Evolutionary conservation across 1,140 invertebrate genomes (phyloP), one percentile per base, ranked within the genome.

Genomic region (Proctacanthus coquilletti): DNA sequence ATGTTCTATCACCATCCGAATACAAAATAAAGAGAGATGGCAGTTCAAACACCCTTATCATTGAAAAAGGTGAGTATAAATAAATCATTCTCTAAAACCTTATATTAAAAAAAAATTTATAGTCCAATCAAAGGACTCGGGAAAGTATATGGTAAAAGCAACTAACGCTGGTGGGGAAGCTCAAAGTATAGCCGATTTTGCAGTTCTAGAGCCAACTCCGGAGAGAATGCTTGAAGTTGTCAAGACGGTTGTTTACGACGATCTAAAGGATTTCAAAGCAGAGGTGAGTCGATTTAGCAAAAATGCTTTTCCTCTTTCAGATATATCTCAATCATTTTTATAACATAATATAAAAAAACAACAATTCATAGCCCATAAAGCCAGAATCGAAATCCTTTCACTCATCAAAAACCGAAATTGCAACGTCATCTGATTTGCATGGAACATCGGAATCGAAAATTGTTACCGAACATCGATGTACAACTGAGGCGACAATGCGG

Each of bases 121-220:
- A 57, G 54, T 51, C 14, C 61, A 68, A 42, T 62, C 70, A 18
- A 62, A 63, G 25, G 71, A 84, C 48, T 70, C 69, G 36, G 80
- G 80, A 30, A 74, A 77, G 47, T 84, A 80, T 47, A 79, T 74
- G 68, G 77, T 78, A 10, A 64, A 66, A 36, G 80, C 80, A 4
- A 66, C 68, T 1, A 84, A 84, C 60, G 63, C 70, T 23, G 79
- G 76, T 11, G 81, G 81, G 4, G 77, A 83, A 60, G 77, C 80
- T 18, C 73, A 77, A 51, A 80, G 78, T 52, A 74, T 77, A 41
- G 80, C 80, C 5, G 79, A 84, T 55, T 73, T 83, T 43, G 70
- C 77, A 35, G 74, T 84, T 5, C 68, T 78, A 38, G 77, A 81
- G 45, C 71, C 75, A 23, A 70, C 69, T n/a, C 73, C 74, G 1